These are phyloP conservation scores for Carcina quercana DNA, from an alignment of 2,888 invertebrate species.

Conservation along the genomic window DNA sequence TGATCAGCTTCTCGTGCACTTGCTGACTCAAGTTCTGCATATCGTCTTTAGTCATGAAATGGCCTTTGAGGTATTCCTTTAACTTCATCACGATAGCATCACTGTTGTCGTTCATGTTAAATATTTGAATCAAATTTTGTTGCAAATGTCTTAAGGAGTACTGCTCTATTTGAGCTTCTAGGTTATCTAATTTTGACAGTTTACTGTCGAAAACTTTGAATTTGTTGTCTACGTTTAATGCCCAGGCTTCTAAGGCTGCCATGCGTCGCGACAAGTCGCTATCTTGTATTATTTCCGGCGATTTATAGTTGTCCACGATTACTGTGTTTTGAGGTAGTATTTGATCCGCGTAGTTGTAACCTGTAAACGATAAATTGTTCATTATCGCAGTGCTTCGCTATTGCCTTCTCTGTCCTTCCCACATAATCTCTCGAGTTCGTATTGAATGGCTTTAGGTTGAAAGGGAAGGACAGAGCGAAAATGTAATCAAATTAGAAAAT, in stretches of 20 bases:
- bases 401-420: conserved; percentile 63
- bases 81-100: conserved; percentile 61
- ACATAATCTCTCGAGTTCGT: conserved; percentile 26
- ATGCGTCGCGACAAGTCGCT: conserved; percentile 45
- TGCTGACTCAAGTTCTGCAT: conserved; percentile 64
- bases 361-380: conserved; percentile 36
- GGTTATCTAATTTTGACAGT: conserved; percentile 59
- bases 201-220: conserved; percentile 73
- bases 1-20: conserved; percentile 48
- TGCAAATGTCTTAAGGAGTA: conserved; percentile 71
- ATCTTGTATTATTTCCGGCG: conserved; percentile 45
- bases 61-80: conserved; percentile 73
- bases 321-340: conserved; percentile 28
- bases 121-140: conserved; percentile 68
- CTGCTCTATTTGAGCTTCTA: conserved; percentile 63
- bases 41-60: conserved; percentile 77
- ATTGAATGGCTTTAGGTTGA: conserved; percentile 2
- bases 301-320: conserved; percentile 38
- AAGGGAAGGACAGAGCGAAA: conserved; percentile 78
- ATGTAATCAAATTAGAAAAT: conserved; percentile 32
- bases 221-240: conserved; percentile 66
- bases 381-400: conserved; percentile 6
- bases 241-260: conserved; percentile 59
- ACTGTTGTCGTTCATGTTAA: conserved; percentile 56
- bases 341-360: conserved; percentile 42